Evolutionary conservation across 2,113 vertebrate species (phyloP), one percentile per base, ranked within the genome.

Genomic region (Corynorhinus townsendii): DNA sequence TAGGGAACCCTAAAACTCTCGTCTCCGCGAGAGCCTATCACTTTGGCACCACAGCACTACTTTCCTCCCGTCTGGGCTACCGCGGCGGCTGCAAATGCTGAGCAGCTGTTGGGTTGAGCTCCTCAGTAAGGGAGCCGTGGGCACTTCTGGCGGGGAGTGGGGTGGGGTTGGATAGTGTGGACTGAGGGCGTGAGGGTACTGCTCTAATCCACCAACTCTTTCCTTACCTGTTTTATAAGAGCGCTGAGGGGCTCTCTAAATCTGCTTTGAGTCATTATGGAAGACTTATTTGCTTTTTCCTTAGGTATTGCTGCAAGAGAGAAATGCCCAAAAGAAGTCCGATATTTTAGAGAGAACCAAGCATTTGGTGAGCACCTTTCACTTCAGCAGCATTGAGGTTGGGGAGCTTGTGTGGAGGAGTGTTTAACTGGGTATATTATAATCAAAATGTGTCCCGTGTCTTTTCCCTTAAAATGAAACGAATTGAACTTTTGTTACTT

Each of bases 311-410:
- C 97, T 98, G 20, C 99, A 99, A 33, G 99, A 99, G 38, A 97
- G 96, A 81, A 98, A 98, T 73, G 97, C 98, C 0, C 99, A 99
- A 73, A 98, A 98, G 98, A 99, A 99, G 97, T 91, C 97, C 0
- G 98, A 97, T 49, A 98, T 99, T 45, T 98, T 99, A 9, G 99
- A 99, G 94, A 98, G 97, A 87, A 98, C 98, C 16, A 99, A 99
- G 96, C 99, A 98, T 97, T 97, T 99, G 99, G 99, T 99, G 97
- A 75, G 98, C 91, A 26, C 16, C 81, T 71, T 81, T 43, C 75
- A 7, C 11, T 72, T 72, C 22, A 35, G n/a, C 30, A 9, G 35
- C 24, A 4, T 56, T 59, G 45, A 28, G 12, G 17, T 33, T 52
- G 59, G 35, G 30, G 62, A 1, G 43, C 12, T 62, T 38, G 17